A percentile compares a stretch with the other conserved stretches of the same genome.
phyloP scores from a whole-genome alignment of 1,140 invertebrate genomes.

The Brachionus sp. region DNA sequence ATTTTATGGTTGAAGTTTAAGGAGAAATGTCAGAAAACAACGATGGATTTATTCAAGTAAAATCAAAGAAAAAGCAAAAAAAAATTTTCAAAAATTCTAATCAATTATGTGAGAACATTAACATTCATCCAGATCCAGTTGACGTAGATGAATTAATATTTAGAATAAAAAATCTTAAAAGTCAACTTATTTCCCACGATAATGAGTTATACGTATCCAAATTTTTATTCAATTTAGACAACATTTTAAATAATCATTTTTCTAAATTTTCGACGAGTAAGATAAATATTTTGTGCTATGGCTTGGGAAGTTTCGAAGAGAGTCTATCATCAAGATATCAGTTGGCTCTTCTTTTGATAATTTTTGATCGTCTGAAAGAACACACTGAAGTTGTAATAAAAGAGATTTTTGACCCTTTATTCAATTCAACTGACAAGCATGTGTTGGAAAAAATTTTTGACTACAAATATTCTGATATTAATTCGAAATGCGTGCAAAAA shows the following conservation, averaged over 20 bases:
- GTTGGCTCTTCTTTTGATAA: conserved; percentile 5
- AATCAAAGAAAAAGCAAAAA: conserved; percentile 14
- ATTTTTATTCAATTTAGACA: not conserved
- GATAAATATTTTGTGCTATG: conserved; percentile 36
- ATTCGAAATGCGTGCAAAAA: not conserved
- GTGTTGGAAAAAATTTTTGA: not conserved
- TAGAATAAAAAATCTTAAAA: not conserved
- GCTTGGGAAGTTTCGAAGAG: conserved; percentile 36
- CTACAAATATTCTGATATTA: not conserved
- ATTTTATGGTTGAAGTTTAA: not conserved
- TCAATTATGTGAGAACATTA: not conserved
- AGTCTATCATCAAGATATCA: conserved; percentile 16
- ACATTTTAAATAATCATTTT: not conserved
- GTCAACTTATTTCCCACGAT: not conserved
- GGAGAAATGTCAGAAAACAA: not conserved
- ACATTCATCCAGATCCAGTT: not conserved
- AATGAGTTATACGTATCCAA: not conserved
- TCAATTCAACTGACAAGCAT: not conserved
- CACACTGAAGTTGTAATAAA: not conserved
- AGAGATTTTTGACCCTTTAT: conserved; percentile 35
- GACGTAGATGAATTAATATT: not conserved
- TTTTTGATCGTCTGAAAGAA: not conserved
- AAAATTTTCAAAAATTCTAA: not conserved
- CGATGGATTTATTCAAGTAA: conserved; percentile 9
- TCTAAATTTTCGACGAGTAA: not conserved